Conservation (phyloP, 1,140 invertebrate species). For the Bacillus rossius region DNA sequence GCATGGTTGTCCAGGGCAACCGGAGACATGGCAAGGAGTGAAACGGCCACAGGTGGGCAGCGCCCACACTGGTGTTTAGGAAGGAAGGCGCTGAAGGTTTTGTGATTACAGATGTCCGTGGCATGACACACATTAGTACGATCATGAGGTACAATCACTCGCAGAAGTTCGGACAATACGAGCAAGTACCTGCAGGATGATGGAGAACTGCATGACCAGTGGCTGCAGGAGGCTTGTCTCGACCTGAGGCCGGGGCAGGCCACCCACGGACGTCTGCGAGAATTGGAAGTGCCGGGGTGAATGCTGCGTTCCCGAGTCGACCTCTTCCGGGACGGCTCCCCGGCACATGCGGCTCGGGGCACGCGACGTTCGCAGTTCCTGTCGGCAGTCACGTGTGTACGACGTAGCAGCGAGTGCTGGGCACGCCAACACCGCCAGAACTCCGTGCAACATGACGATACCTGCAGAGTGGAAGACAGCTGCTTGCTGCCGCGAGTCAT, state of each 20-base stretch:
- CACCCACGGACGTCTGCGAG: constrained; percentile 16
- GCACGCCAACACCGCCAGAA: too few species aligned
- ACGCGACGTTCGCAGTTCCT: constrained; percentile 72
- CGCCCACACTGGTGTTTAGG: too few species aligned
- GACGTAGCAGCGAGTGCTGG: background rate
- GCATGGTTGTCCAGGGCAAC: too few species aligned
- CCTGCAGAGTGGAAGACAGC: constrained; percentile 84
- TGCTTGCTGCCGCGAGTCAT: constrained; percentile 93
- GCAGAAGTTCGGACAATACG: too few species aligned
- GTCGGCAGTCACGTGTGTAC: constrained; percentile 17
- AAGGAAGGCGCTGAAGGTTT: too few species aligned
- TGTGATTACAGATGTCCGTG: too few species aligned
- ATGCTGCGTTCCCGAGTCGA: constrained; percentile 46
- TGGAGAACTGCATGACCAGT: constrained; percentile 79
- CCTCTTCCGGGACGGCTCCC: constrained; percentile 47
- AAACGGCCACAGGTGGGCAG: too few species aligned
- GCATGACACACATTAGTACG: too few species aligned
- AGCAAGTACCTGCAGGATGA: constrained; percentile 61
- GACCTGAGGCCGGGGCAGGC: constrained; percentile 32
- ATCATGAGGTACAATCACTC: too few species aligned
- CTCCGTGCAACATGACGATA: constrained; percentile 26
- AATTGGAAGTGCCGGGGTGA: constrained; percentile 47
- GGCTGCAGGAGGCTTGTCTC: constrained; percentile 59
- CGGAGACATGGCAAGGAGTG: too few species aligned
- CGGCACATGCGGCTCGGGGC: constrained; percentile 67